phyloP scores from a whole-genome alignment of 2,888 invertebrate species.

The Petrophora chlorosata region DNA sequence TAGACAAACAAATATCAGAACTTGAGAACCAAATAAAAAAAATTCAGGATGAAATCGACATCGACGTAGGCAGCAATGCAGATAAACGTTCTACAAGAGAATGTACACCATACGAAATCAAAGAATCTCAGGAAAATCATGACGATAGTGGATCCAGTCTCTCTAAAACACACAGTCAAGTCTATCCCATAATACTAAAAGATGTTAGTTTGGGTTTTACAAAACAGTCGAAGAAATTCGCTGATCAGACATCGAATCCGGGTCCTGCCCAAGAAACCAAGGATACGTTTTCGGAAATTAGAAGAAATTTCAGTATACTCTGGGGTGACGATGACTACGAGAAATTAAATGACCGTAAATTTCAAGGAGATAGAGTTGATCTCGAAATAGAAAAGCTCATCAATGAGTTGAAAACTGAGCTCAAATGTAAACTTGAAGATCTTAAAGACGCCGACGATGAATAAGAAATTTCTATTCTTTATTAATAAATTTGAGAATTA shows the following conservation, averaged over 20 bases:
- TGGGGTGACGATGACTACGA: slow-evolving; percentile 29
- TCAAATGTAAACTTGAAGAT: no score
- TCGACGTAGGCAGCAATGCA: slow-evolving; percentile 43
- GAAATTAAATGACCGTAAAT: neutral
- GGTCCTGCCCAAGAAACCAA: neutral
- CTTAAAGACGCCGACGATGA: no score
- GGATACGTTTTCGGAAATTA: slow-evolving; percentile 25
- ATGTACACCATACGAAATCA: neutral
- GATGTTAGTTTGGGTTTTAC: slow-evolving; percentile 12
- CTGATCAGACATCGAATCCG: slow-evolving; percentile 11
- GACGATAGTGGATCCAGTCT: neutral
- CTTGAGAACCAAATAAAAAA: slow-evolving; percentile 52
- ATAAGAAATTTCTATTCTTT: no score
- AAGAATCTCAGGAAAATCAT: neutral
- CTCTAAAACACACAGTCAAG: slow-evolving; percentile 1
- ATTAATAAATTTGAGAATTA: no score
- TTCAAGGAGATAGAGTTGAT: slow-evolving; percentile 10
- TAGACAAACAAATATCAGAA: slow-evolving; percentile 58
- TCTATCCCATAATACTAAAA: slow-evolving; percentile 23
- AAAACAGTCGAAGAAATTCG: slow-evolving; percentile 5
- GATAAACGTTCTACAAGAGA: slow-evolving; percentile 22
- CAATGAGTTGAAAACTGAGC: slow-evolving; percentile 7
- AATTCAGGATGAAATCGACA: slow-evolving; percentile 60
- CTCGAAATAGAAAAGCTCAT: slow-evolving; percentile 10
- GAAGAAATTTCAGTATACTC: slow-evolving; percentile 29